Evolutionary conservation across 2,888 invertebrate species (phyloP).

Genomic region (Phymatocera aterrima): DNA sequence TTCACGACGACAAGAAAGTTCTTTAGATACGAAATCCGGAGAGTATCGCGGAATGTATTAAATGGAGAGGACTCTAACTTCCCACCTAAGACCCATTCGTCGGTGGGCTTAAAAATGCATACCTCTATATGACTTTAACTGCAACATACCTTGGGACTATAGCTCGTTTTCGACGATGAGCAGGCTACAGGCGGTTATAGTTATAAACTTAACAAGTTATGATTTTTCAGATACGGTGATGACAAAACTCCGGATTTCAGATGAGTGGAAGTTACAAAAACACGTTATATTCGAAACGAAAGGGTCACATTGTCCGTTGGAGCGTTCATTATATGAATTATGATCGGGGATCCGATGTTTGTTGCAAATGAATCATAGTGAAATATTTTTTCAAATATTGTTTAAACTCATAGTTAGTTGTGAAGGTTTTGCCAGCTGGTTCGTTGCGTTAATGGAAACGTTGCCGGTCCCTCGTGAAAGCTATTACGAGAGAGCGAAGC

Average conservation of each 20-base stretch:
- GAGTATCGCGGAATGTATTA: neutral
- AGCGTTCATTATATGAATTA: neutral
- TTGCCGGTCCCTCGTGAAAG: slow-evolving; percentile 29
- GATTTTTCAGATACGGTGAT: slow-evolving; percentile 70
- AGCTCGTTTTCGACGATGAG: neutral
- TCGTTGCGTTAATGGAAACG: slow-evolving; percentile 1
- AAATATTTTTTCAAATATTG: neutral
- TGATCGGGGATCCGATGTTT: neutral
- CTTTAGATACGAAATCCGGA: neutral
- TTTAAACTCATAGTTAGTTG: neutral
- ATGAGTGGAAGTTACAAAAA: neutral
- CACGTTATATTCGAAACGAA: neutral
- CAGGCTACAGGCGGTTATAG: slow-evolving; percentile 50
- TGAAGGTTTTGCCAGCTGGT: neutral
- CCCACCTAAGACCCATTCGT: neutral
- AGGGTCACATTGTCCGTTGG: neutral
- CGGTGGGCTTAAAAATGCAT: neutral
- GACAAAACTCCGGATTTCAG: neutral
- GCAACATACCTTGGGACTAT: neutral
- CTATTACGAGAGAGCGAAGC: slow-evolving; percentile 34
- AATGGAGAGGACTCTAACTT: neutral
- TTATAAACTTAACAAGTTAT: slow-evolving; percentile 74
- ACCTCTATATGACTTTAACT: slow-evolving; percentile 23
- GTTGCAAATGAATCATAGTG: neutral
- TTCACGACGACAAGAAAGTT: neutral